A percentile compares a stretch with the other conserved stretches of the same genome.
Conservation (phyloP, 1,140 invertebrate species). For the Sycobia sp. region DNA sequence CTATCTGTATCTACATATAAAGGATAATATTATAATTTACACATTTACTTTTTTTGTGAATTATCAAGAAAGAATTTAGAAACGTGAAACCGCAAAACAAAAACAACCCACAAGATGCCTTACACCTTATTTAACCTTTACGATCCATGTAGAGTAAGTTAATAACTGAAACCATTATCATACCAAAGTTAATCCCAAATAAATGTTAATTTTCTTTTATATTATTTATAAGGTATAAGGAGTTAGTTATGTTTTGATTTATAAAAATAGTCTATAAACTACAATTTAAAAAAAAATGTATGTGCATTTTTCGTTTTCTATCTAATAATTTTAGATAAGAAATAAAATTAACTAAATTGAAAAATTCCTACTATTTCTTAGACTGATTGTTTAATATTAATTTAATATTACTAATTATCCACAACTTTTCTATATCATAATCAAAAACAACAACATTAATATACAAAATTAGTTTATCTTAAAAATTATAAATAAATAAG, state of each 20-base stretch:
- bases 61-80: not conserved
- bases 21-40: constrained; percentile 30
- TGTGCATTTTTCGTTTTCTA: too few relatives aligned
- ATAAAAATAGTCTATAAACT: constrained; percentile 22
- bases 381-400: too few relatives aligned
- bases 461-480: constrained; percentile 26
- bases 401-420: too few relatives aligned
- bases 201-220: not conserved
- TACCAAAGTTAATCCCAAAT: constrained; percentile 12
- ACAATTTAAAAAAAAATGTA: too few relatives aligned
- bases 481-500: constrained; percentile 18
- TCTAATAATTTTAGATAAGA: too few relatives aligned
- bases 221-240: not conserved
- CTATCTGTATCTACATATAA: constrained; percentile 75
- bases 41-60: not conserved
- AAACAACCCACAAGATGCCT: constrained; percentile 16
- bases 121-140: constrained; percentile 10
- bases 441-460: too few relatives aligned
- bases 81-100: constrained; percentile 10
- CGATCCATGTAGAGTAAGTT: not conserved
- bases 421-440: too few relatives aligned
- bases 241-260: constrained; percentile 15
- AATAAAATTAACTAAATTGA: too few relatives aligned
- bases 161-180: constrained; percentile 20
- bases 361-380: too few relatives aligned